A percentile compares a stretch with the other conserved stretches of the same genome.
Evolutionary conservation across 2,113 vertebrate species (phyloP).

Genomic region (Rhea americana): DNA sequence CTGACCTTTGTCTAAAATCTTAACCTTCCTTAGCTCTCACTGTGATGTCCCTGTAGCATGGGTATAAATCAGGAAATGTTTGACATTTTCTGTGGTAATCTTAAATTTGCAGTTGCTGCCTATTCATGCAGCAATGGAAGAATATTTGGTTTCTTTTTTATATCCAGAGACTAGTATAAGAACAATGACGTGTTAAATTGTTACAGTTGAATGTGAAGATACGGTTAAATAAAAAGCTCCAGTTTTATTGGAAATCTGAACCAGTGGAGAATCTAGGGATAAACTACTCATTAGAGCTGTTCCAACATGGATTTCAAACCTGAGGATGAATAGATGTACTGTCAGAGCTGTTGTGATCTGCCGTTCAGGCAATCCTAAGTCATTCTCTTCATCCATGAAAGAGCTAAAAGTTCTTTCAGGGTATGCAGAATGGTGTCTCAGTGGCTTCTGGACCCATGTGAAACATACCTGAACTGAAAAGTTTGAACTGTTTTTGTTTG

Average conservation of each 20-base stretch:
- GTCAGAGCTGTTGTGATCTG: not conserved
- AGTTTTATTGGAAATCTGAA: conserved; percentile 14
- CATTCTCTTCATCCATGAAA: not conserved
- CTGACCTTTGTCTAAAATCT: not conserved
- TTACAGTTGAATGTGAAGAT: not conserved
- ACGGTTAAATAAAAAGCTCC: conserved; percentile 3
- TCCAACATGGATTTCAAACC: not conserved
- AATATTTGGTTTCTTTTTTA: not conserved
- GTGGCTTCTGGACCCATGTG: not conserved
- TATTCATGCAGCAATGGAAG: not conserved
- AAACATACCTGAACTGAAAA: not conserved
- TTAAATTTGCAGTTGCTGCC: not conserved
- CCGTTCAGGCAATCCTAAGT: not conserved
- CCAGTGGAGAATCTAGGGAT: not conserved
- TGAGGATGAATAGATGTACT: not conserved
- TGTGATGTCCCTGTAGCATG: not conserved
- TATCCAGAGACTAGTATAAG: conserved; percentile 12
- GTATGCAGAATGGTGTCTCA: not conserved
- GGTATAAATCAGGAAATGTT: not conserved
- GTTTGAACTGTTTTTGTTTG: not conserved
- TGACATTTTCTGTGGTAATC: not conserved
- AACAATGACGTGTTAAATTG: conserved; percentile 14
- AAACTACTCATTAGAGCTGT: not conserved
- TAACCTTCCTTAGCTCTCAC: not conserved
- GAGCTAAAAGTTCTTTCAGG: not conserved